These are phyloP conservation scores for Cotesia vestalis DNA, from an alignment of 1,140 invertebrate genomes.

Conservation along the genomic window DNA sequence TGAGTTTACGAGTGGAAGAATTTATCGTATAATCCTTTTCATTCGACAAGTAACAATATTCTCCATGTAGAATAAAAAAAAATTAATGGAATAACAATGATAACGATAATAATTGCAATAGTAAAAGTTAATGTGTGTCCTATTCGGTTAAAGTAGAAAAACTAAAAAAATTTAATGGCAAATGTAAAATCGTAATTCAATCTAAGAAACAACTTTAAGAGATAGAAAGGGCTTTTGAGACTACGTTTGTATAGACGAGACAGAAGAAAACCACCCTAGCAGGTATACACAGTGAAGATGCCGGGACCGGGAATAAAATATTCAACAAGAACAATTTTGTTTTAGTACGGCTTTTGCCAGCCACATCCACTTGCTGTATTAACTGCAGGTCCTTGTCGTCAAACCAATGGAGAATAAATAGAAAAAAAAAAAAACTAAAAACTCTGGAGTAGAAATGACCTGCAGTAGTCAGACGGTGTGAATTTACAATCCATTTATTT, in stretches of 20 bases:
- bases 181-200: constrained; percentile 21
- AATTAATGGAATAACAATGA: not conserved
- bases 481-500: constrained; percentile 1
- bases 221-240: constrained; percentile 10
- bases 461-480: not conserved
- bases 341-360: constrained; percentile 38
- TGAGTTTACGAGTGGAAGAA: constrained; percentile 10
- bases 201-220: not conserved
- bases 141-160: not conserved
- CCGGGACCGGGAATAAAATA: constrained; percentile 39
- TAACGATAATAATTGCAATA: not conserved
- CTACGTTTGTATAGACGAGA: constrained; percentile 21
- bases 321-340: constrained; percentile 45
- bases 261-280: constrained; percentile 19
- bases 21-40: constrained; percentile 10
- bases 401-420: constrained; percentile 11
- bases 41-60: not conserved
- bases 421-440: not conserved
- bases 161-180: not conserved
- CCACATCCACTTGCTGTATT: constrained; percentile 39
- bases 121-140: too few relatives aligned
- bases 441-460: constrained; percentile 10
- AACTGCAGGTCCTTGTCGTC: constrained; percentile 4
- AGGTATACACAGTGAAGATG: constrained; percentile 7
- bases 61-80: not conserved